Conservation (phyloP, 2,113 vertebrate species). For the Apodemus sylvaticus region DNA sequence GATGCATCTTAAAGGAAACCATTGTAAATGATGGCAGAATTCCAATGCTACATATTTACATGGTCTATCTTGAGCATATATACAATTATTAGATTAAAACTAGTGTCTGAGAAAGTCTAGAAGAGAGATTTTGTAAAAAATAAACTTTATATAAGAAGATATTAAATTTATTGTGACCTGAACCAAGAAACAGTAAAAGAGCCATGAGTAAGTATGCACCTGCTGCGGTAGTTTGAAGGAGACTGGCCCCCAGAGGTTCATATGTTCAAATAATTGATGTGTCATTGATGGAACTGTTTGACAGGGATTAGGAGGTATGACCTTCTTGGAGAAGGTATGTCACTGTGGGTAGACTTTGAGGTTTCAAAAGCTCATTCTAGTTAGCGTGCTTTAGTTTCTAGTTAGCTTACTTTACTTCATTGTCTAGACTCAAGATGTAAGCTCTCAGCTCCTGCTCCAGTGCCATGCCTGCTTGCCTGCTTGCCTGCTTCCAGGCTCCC, state of each 20-base stretch:
- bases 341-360: background rate
- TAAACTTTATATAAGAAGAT: background rate
- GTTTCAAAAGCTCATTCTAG: background rate
- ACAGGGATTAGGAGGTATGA: background rate
- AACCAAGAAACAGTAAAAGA: background rate
- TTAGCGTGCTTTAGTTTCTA: too few species aligned
- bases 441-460: background rate
- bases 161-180: background rate
- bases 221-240: background rate
- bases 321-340: background rate
- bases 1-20: slow-evolving; percentile 20
- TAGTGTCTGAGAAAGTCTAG: slow-evolving; percentile 18
- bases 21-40: background rate
- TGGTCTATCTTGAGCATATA: background rate
- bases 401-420: background rate
- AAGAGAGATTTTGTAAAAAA: background rate
- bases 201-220: background rate
- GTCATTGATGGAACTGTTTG: background rate
- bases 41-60: background rate
- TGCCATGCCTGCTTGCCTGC: background rate
- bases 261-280: background rate
- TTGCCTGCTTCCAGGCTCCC: background rate
- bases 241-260: background rate
- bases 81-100: background rate
- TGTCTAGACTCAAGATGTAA: background rate